Conservation (phyloP, 2,888 invertebrate genomes). For the Drosophila setosimentum region DNA sequence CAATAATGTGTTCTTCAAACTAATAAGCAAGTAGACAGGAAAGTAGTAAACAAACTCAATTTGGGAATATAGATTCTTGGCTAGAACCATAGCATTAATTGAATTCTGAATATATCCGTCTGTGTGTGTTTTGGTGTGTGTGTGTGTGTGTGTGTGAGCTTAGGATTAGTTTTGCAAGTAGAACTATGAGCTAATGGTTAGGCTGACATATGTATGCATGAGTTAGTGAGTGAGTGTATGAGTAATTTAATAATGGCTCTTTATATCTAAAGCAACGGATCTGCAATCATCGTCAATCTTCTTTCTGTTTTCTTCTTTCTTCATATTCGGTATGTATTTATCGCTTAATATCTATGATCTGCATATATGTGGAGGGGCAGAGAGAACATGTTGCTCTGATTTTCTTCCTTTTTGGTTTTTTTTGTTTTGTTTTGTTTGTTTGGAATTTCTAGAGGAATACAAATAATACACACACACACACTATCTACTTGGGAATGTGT, state of each 20-base stretch:
- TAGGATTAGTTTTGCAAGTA: slow-evolving; percentile 31
- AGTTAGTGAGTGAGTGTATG: slow-evolving; percentile 16
- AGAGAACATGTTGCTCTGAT: slow-evolving; percentile 21
- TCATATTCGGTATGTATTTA: slow-evolving; percentile 1
- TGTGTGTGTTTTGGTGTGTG: slow-evolving; percentile 9
- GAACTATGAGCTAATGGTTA: slow-evolving; percentile 39
- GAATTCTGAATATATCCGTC: background rate
- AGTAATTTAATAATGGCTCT: slow-evolving; percentile 27
- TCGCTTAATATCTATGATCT: slow-evolving; percentile 16
- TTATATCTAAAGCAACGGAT: slow-evolving; percentile 27
- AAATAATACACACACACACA: slow-evolving; percentile 3
- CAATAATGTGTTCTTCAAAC: background rate
- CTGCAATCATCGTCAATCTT: slow-evolving; percentile 18
- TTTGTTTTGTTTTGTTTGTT: no score
- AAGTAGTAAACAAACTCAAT: background rate
- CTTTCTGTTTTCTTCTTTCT: background rate
- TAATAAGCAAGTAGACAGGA: background rate
- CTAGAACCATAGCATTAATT: no score
- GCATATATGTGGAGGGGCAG: background rate
- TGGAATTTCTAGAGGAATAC: slow-evolving; percentile 25
- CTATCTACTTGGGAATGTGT: slow-evolving; percentile 12
- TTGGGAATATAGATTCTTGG: no score
- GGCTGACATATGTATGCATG: slow-evolving; percentile 28
- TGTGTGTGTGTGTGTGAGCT: slow-evolving; percentile 26
- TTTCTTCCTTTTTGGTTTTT: no score